Evolutionary conservation across 2,113 vertebrate species (phyloP), one percentile per base, ranked within the genome.

Genomic region (Odontophorus gujanensis): DNA sequence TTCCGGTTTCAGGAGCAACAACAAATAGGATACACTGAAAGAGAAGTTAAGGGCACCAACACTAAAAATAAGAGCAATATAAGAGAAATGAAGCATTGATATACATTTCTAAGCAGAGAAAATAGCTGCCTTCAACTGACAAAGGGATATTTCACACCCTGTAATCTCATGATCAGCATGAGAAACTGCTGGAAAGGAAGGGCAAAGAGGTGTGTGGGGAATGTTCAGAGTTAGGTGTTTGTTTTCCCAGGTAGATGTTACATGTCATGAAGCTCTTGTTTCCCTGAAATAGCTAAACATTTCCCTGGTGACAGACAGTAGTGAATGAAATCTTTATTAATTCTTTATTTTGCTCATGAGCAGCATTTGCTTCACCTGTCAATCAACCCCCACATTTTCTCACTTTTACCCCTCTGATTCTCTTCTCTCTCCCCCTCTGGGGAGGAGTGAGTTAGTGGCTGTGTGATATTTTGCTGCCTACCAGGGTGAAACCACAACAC

Each of bases 1-100:
- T 75, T n/a, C n/a, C n/a, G n/a, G 26, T 43, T 85, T 43, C 34
- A 63, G 82, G 14, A 63, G 16, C 50, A 66, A 21, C 0, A 0
- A 38, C 30, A 74, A 26, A 53, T 2, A 8, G 2, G 10, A 86
- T 57, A 30, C 51, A 40, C 4, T 47, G 14, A 75, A 82, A 9
- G 59, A 34, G 12, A 80, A 43, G 9, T 55, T 74, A 72, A 71
- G 81, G 7, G 12, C 15, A 28, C 25, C 61, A 40, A 45, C 15
- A 25, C 30, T 72, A 40, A 42, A 86, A 84, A 26, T 30, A 75
- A 85, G 32, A 65, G 2, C 25, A 77, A 30, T 1, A 1, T 5
- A 30, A 32, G 15, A 48, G 25, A 43, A 86, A 17, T 26, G 59
- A 90, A 83, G 61, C 50, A 78, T 57, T 38, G 53, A 24, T 45